A percentile compares a stretch with the other conserved stretches of the same genome.
Evolutionary conservation across 2,113 vertebrate species (phyloP).

Genomic region (Podarcis muralis): DNA sequence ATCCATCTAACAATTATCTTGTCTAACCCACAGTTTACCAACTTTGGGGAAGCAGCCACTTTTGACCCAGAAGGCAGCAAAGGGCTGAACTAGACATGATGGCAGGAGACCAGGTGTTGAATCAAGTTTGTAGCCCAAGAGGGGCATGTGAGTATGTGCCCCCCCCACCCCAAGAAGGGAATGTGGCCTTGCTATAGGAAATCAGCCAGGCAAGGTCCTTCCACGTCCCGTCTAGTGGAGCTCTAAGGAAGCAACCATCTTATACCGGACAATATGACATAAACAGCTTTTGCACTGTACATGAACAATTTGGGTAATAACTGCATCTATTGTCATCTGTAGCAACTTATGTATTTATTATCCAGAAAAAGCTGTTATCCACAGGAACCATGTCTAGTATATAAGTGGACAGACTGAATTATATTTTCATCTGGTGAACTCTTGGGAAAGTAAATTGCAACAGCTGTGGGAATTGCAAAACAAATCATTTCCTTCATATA

Average conservation of each 20-base stretch:
- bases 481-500: background rate
- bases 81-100: background rate
- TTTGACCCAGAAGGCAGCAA: background rate
- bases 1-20: too few relatives aligned
- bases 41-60: background rate
- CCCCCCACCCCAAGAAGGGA: too few relatives aligned
- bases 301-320: background rate
- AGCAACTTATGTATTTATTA: background rate
- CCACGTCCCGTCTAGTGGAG: background rate
- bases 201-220: background rate
- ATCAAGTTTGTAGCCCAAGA: background rate
- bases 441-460: background rate
- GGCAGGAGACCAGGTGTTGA: background rate
- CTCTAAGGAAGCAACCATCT: background rate
- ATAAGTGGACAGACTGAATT: background rate
- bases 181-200: background rate
- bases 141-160: too few relatives aligned
- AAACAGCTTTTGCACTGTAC: background rate
- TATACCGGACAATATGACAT: background rate
- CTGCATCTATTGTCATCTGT: background rate
- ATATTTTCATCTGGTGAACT: background rate
- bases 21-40: background rate
- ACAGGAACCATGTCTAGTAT: background rate
- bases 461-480: background rate
- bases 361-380: background rate